phyloP scores from a whole-genome alignment of 2,888 invertebrate species.

The Eupithecia exiguata region DNA sequence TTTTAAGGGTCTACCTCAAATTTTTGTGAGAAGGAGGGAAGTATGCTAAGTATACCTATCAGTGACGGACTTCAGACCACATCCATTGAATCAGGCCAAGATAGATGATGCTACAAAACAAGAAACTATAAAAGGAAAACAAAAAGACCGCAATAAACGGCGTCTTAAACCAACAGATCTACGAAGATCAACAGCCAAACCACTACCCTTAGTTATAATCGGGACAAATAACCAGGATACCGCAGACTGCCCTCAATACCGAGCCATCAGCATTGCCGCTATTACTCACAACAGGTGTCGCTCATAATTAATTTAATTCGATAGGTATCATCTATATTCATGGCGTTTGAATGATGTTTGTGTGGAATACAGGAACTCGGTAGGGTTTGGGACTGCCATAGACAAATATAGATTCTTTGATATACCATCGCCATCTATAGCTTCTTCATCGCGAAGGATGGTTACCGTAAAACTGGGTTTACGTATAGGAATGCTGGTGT shows the following conservation, averaged over 20 bases:
- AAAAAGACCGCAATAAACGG: not conserved
- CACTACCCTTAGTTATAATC: conserved; percentile 20
- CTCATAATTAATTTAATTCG: conserved; percentile 60
- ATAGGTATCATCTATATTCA: conserved; percentile 46
- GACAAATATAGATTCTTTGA: not conserved
- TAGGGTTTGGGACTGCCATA: not conserved
- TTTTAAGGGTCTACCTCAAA: too few relatives aligned
- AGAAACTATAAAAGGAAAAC: not conserved
- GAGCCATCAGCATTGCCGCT: conserved; percentile 43
- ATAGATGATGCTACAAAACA: too few relatives aligned
- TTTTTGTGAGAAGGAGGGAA: too few relatives aligned
- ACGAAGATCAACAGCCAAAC: not conserved
- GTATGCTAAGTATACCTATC: too few relatives aligned
- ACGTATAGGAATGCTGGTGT: too few relatives aligned
- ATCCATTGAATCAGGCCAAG: too few relatives aligned
- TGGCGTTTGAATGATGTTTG: not conserved
- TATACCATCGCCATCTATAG: not conserved
- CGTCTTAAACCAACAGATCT: not conserved
- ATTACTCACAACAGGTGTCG: conserved; percentile 57
- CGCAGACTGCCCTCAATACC: conserved; percentile 41
- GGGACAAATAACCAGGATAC: conserved; percentile 24
- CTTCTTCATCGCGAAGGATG: not conserved
- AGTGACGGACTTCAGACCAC: too few relatives aligned
- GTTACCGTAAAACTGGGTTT: too few relatives aligned
- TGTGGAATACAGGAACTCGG: not conserved